Conservation (phyloP, 2,797 vertebrate genomes). For the Coccyzus lansbergi region DNA sequence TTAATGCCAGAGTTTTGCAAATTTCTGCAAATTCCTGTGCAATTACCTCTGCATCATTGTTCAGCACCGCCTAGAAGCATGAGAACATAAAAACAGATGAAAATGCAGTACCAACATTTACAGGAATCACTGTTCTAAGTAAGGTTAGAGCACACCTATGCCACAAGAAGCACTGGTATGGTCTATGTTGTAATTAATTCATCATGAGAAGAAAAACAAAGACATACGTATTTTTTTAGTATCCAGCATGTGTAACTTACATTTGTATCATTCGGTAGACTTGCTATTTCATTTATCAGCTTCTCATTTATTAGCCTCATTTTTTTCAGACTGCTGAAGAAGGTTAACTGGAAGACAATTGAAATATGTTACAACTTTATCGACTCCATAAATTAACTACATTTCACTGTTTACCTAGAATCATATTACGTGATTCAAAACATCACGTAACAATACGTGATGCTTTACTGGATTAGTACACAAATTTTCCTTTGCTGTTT, state of each 20-base stretch:
- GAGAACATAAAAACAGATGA: neutral
- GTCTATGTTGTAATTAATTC: neutral
- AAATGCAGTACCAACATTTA: neutral
- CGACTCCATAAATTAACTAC: neutral
- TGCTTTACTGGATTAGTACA: neutral
- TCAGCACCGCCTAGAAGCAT: slow-evolving; percentile 25
- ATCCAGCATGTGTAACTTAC: slow-evolving; percentile 43
- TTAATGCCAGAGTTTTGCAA: slow-evolving; percentile 61
- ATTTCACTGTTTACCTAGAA: neutral
- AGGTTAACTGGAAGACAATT: slow-evolving; percentile 61
- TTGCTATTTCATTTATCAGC: slow-evolving; percentile 55
- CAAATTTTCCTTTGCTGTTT: neutral
- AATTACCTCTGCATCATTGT: slow-evolving; percentile 57
- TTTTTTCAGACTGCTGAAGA: slow-evolving; percentile 73
- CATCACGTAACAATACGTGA: neutral
- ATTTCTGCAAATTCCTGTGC: slow-evolving; percentile 63
- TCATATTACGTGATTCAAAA: neutral
- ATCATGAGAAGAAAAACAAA: neutral
- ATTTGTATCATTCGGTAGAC: neutral
- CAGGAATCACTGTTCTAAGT: neutral
- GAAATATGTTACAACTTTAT: neutral
- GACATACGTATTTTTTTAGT: accelerated
- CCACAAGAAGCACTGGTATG: neutral
- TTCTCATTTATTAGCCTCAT: slow-evolving; percentile 68
- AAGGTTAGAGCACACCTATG: neutral